Evolutionary conservation across 2,888 invertebrate species (phyloP), one percentile per base, ranked within the genome.

Genomic region (Pachydiplax longipennis): DNA sequence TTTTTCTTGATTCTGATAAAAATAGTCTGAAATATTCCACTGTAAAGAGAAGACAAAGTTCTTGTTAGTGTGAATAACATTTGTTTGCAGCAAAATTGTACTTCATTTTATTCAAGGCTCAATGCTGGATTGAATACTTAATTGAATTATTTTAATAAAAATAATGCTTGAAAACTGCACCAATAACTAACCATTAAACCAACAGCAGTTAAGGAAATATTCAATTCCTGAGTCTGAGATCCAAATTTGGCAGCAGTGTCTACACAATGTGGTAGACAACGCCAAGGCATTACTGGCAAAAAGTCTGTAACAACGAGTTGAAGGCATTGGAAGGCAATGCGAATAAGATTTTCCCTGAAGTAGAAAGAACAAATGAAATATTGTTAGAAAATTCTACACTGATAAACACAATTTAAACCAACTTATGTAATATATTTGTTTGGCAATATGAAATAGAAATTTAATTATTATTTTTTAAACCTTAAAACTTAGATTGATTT

Each of bases 11-110:
- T 99, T 99, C 95, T 99, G 99, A 95, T 97, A 98, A 93, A 99
- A 97, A 94, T 98, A 99, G 94, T 99, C 99, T 0, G 99, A 98
- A 93, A 99, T 99, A 94, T 99, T 99, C 99, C 99, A 99, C 98
- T 99, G 95, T 58, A 95, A 95, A 91, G 90, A 91, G 92, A 92
- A 90, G 87, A 91, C 91, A 91, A 15, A 48, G 82, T 0, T 53
- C 18, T 81, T 22, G 91, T 90, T 90, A 91, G 91, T 90, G 65
- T 3, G 18, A 15, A 18, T 2, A 18, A 53, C 18, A 18, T 53
- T 53, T 53, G 1, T 18, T 53, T 13, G 13, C 5, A 53, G 1
- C 2, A 53, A 53, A 48, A 48, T 13, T 48, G n/a, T 48, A 48
- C 10, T 53, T 5, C 18, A 18, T 3, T 53, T 90, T 58, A 48